phyloP scores from a whole-genome alignment of 2,113 vertebrate genomes.

The Hipposideros armiger region DNA sequence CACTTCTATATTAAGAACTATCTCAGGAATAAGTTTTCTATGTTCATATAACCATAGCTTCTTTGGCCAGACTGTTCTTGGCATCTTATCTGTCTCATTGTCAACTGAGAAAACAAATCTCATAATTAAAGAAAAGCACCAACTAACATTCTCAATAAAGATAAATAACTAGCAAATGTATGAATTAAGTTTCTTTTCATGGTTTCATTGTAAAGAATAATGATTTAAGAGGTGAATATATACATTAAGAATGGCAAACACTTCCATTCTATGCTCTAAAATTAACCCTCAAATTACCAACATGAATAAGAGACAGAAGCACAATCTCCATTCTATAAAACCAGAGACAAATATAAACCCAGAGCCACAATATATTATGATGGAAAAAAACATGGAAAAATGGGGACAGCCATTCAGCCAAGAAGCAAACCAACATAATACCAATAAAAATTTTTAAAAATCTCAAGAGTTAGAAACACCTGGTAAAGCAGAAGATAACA shows the following conservation, averaged over 20 bases:
- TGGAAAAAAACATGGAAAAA: background rate
- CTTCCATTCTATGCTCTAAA: conserved; percentile 26
- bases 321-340: conserved; percentile 27
- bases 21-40: conserved; percentile 54
- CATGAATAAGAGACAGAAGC: conserved; percentile 5
- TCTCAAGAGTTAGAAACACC: background rate
- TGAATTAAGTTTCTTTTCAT: conserved; percentile 8
- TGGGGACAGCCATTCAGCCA: background rate
- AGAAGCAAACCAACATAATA: background rate
- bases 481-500: background rate
- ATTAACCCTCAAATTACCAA: conserved; percentile 19
- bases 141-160: background rate
- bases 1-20: conserved; percentile 51
- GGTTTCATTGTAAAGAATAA: conserved; percentile 36
- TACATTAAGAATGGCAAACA: background rate
- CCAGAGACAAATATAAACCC: conserved; percentile 1
- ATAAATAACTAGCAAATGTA: conserved; percentile 43
- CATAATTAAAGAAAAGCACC: conserved; percentile 56
- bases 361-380: background rate
- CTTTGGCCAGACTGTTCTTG: background rate
- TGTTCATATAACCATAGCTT: conserved; percentile 37
- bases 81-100: conserved; percentile 24
- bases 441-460: too few species aligned
- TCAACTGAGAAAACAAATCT: background rate
- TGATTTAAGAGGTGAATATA: background rate